phyloP scores from a whole-genome alignment of 2,888 invertebrate species.

The Oegoconia quadripuncta region DNA sequence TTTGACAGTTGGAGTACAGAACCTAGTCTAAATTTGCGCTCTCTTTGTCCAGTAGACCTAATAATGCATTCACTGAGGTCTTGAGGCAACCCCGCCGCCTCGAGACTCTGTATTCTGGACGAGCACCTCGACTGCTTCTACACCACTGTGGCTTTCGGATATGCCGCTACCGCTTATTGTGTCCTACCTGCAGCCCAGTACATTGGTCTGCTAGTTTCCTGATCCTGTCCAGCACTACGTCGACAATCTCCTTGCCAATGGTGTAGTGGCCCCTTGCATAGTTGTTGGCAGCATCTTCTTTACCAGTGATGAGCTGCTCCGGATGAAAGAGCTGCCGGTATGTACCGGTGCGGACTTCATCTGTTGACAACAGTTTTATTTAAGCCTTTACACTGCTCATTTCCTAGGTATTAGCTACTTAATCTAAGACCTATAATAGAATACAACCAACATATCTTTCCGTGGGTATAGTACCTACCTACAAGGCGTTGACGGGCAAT shows the following conservation, averaged over 20 bases:
- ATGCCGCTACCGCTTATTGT: not conserved
- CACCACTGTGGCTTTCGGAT: too few relatives aligned
- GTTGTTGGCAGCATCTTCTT: conserved; percentile 96
- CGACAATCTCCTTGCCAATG: conserved; percentile 93
- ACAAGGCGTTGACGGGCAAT: too few relatives aligned
- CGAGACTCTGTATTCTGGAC: too few relatives aligned
- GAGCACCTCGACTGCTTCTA: too few relatives aligned
- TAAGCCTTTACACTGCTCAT: not conserved
- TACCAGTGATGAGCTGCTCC: conserved; percentile 94
- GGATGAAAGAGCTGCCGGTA: conserved; percentile 93
- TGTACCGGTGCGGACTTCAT: conserved; percentile 90
- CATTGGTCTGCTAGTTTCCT: conserved; percentile 92
- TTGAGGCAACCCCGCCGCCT: too few relatives aligned
- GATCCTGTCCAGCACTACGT: conserved; percentile 88
- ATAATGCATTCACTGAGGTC: too few relatives aligned
- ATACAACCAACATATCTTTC: too few relatives aligned
- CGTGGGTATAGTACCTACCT: too few relatives aligned
- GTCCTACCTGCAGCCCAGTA: conserved; percentile 84
- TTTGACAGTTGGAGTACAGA: too few relatives aligned
- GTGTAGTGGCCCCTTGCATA: conserved; percentile 97
- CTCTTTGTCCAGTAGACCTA: too few relatives aligned
- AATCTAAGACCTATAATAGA: not conserved
- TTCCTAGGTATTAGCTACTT: too few relatives aligned
- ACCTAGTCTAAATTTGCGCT: too few relatives aligned
- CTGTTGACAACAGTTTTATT: conserved; percentile 49